These are phyloP conservation scores for Drosophila yakuba DNA, from an alignment of 1,140 invertebrate genomes.

Conservation along the genomic window DNA sequence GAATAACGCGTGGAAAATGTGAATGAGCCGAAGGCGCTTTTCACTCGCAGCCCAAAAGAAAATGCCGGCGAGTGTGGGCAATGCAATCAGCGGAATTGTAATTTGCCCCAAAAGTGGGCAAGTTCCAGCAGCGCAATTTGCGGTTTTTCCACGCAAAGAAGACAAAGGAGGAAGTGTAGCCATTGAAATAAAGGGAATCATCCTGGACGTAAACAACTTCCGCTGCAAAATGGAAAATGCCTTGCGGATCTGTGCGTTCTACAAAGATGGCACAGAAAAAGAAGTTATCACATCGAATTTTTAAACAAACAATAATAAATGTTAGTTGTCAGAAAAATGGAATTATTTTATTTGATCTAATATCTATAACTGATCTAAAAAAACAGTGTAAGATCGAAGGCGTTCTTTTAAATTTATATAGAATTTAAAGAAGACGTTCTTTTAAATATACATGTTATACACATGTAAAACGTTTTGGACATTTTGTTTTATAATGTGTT, in stretches of 20 bases:
- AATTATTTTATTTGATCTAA: too few relatives aligned
- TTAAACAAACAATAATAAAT: too few relatives aligned
- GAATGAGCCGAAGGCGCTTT: slow-evolving; percentile 75
- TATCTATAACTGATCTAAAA: neutral
- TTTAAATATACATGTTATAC: too few relatives aligned
- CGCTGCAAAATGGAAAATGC: slow-evolving; percentile 69
- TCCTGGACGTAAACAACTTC: slow-evolving; percentile 72
- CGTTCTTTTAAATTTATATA: too few relatives aligned
- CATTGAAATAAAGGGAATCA: slow-evolving; percentile 26
- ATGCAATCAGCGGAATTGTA: slow-evolving; percentile 83
- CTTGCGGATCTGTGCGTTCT: slow-evolving; percentile 20
- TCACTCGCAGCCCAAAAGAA: slow-evolving; percentile 30
- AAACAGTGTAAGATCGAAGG: neutral
- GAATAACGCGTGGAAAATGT: slow-evolving; percentile 80
- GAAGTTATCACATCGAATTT: too few relatives aligned
- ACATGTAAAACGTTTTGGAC: too few relatives aligned
- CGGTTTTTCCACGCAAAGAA: slow-evolving; percentile 47
- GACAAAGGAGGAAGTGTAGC: slow-evolving; percentile 19
- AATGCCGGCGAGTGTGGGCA: slow-evolving; percentile 25
- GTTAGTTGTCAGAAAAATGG: too few relatives aligned
- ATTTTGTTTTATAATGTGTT: too few relatives aligned
- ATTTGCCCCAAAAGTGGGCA: slow-evolving; percentile 74
- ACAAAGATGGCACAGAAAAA: neutral
- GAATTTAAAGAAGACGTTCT: too few relatives aligned
- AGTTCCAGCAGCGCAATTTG: slow-evolving; percentile 64